These are phyloP conservation scores for Polydrusus tereticollis DNA, from an alignment of 2,888 invertebrate genomes.

Conservation along the genomic window DNA sequence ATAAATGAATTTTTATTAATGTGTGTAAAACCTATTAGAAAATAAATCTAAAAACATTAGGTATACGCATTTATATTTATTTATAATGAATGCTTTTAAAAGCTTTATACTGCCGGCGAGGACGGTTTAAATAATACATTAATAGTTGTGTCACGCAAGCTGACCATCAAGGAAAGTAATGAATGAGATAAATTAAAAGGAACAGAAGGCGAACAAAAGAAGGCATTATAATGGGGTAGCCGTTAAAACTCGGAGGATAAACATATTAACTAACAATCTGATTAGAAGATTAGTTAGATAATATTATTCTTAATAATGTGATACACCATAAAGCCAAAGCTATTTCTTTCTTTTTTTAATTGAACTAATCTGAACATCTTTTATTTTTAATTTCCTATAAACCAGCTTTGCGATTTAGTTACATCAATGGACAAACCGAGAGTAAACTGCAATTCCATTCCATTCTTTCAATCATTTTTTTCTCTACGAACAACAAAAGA, in stretches of 20 bases:
- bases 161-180: constrained; percentile 21
- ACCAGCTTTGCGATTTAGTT: no score
- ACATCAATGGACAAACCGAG: no score
- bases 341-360: no score
- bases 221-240: neutral
- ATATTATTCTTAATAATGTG: neutral
- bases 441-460: no score
- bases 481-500: no score
- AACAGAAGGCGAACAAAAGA: neutral
- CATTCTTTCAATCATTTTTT: no score
- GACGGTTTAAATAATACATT: constrained; percentile 37
- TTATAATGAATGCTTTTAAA: constrained; percentile 33
- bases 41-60: constrained; percentile 35
- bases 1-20: no score
- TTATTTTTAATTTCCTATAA: no score
- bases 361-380: no score
- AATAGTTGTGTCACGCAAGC: constrained; percentile 38
- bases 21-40: no score
- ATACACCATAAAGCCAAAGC: no score
- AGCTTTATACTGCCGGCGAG: constrained; percentile 3
- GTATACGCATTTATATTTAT: constrained; percentile 13
- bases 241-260: neutral
- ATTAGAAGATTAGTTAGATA: neutral
- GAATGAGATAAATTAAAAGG: neutral
- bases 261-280: neutral